Base-by-base conservation (phyloP, 30 jellyfish, hydroid and myxozoan genomes). In the Chrysaora quinquecirrha region DNA sequence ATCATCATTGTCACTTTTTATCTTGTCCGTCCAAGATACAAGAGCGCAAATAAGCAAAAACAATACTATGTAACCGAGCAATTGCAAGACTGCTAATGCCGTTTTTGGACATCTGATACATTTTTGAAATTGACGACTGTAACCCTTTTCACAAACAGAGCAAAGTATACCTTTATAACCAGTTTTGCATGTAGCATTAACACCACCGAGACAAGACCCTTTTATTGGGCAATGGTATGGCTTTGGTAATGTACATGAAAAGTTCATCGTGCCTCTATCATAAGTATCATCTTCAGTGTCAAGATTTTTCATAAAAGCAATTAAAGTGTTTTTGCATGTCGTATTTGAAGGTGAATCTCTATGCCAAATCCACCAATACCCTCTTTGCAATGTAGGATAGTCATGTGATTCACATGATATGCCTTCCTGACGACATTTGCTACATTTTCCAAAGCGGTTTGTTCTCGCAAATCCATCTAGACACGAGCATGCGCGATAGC, bases 161-260 rank as follows among this genome's bases (percentile, higher is more conserved):
- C 95, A 84, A 0, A 84, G 83, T 4, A 35, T 35, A 34, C 95
- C 95, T 19, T 76, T 84, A 67, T 84, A 84, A n/a, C 81, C 81
- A 23, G 25, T 25, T 1, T 46, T 23, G 58, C 95, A 84, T 0
- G 56, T 28, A 7, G 88, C 84, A 33, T 62, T 54, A 12, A 72
- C 62, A 21, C 84, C 88, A 16, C 95, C 95, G n/a, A 72, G 84
- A 52, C 95, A 84, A 1, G 95, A 62, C 28, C 88, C 84, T 18
- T 31, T 72, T 14, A 72, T 38, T 30, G 83, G 95, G 50, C 95
- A 84, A 30, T 27, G 50, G 12, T 72, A 69, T 0, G 95, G 88
- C n/a, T 46, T 6, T 0, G 95, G 95, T 29, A 72, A 10, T 18
- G 18, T 0, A 29, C 87, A 64, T 3, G 21, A 10, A 38, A 58